A percentile compares a stretch with the other conserved stretches of the same genome.
phyloP scores from a whole-genome alignment of 1,140 invertebrate genomes.

The Agrilus planipennis region DNA sequence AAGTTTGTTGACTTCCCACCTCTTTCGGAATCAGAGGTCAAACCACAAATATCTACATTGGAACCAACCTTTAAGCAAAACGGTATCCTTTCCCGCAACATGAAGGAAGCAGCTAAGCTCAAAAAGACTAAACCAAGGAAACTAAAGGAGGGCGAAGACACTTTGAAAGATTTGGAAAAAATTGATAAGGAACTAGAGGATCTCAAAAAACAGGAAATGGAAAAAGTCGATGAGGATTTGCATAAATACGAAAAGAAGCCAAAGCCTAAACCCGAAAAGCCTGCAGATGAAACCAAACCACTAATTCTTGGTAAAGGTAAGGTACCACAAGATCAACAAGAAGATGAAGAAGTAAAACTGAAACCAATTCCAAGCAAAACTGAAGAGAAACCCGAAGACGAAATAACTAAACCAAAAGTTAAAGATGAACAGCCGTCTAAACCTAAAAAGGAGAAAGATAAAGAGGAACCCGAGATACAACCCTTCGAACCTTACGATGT shows the following conservation, averaged over 20 bases:
- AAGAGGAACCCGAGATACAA: conserved; percentile 26
- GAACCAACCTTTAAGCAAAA: conserved; percentile 42
- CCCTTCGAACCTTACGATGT: conserved; percentile 28
- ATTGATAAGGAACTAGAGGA: conserved; percentile 11
- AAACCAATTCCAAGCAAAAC: conserved; percentile 28
- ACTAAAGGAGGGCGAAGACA: conserved; percentile 54
- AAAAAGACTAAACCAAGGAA: conserved; percentile 50
- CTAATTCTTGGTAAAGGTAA: conserved; percentile 39
- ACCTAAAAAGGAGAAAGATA: conserved; percentile 20
- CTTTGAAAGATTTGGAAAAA: conserved; percentile 46
- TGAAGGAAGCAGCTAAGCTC: conserved; percentile 52
- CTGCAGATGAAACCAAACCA: conserved; percentile 39
- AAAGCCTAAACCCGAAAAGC: conserved; percentile 30
- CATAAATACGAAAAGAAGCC: conserved; percentile 24
- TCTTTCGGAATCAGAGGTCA: conserved; percentile 33
- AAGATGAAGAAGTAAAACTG: conserved; percentile 29
- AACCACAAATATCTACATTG: conserved; percentile 39
- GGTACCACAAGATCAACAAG: conserved; percentile 36
- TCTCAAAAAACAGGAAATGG: conserved; percentile 14
- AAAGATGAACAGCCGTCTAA: conserved; percentile 18
- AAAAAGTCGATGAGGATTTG: conserved; percentile 12
- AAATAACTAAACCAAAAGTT: conserved; percentile 9
- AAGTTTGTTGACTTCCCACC: conserved; percentile 49
- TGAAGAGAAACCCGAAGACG: conserved; percentile 11
- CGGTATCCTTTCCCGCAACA: conserved; percentile 55